A percentile compares a stretch with the other conserved stretches of the same genome.
Conservation (phyloP, 2,888 invertebrate genomes). For the Conops quadrifasciatus region DNA sequence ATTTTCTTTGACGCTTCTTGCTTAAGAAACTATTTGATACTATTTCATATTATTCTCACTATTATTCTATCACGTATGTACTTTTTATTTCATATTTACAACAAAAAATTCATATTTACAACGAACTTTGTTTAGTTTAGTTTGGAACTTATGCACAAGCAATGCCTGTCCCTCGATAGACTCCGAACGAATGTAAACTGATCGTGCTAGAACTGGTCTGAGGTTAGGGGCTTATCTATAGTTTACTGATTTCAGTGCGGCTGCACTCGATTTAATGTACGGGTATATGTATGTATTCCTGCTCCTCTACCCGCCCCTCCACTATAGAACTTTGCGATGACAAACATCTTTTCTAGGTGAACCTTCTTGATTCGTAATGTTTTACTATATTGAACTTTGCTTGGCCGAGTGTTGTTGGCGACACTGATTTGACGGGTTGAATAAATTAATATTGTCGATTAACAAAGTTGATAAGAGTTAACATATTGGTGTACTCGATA, state of each 20-base stretch:
- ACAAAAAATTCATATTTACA: too few species aligned
- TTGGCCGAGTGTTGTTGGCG: not conserved
- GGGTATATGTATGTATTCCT: not conserved
- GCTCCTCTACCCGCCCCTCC: not conserved
- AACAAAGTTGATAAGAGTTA: not conserved
- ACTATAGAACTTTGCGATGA: not conserved
- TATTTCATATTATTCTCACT: too few species aligned
- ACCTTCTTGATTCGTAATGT: not conserved
- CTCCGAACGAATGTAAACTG: not conserved
- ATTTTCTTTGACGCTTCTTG: too few species aligned
- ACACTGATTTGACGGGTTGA: too few species aligned
- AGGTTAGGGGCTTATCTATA: not conserved
- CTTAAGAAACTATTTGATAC: too few species aligned
- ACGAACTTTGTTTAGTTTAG: too few species aligned
- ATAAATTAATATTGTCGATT: too few species aligned
- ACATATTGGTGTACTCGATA: not conserved
- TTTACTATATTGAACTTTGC: conserved; percentile 21
- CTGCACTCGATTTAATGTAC: conserved; percentile 23
- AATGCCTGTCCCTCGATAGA: not conserved
- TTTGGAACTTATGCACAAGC: too few species aligned
- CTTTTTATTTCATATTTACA: too few species aligned
- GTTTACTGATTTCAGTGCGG: conserved; percentile 8
- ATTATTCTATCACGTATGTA: too few species aligned
- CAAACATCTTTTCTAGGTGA: not conserved
- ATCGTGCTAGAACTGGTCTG: not conserved